Evolutionary conservation across 2,888 invertebrate genomes (phyloP), one percentile per base, ranked within the genome.

Genomic region (Tenthredo livida): DNA sequence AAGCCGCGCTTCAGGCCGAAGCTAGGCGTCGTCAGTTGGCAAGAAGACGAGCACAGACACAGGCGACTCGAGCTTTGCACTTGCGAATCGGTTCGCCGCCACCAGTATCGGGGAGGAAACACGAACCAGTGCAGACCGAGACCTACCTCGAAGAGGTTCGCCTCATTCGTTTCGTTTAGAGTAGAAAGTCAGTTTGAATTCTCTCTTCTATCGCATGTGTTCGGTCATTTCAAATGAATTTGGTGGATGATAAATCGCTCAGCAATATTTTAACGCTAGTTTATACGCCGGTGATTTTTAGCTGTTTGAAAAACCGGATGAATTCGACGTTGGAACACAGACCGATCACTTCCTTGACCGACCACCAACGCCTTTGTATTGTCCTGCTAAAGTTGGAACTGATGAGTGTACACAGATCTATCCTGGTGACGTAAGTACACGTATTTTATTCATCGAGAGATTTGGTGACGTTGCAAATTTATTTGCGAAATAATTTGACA

Each of bases 121-220:
- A 98, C 94, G 97, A 97, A 90, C 96, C 96, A 87, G 96, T 98
- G 72, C 98, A 99, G 94, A 98, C 98, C 0, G 98, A 98, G 88
- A 94, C 96, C 90, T 98, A 97, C 92, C 95, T 98, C 85, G 98
- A 98, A 93, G 98, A 98, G 94, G 95, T 97, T 87, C 89, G 88
- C 40, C 33, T 58, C 33, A 50, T 78, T 58, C 47, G 84, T 40
- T 80, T 33, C 29, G 54, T 61, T 84, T 47, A 43, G 10, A 17
- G 50, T 67, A 75, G 50, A 84, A 78, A 40, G 37, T 43, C 47
- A 73, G 43, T 37, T 61, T 58, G n/a, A 37, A n/a, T 83, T 84
- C 15, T 80, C 15, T 7, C 15, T 21, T 80, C 37, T 40, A 72
- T 72, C 37, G 40, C 72, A 72, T 40, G 72, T 72, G 15, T 72